Conservation (phyloP, 2,113 vertebrate genomes). For the Entosphenus tridentatus region DNA sequence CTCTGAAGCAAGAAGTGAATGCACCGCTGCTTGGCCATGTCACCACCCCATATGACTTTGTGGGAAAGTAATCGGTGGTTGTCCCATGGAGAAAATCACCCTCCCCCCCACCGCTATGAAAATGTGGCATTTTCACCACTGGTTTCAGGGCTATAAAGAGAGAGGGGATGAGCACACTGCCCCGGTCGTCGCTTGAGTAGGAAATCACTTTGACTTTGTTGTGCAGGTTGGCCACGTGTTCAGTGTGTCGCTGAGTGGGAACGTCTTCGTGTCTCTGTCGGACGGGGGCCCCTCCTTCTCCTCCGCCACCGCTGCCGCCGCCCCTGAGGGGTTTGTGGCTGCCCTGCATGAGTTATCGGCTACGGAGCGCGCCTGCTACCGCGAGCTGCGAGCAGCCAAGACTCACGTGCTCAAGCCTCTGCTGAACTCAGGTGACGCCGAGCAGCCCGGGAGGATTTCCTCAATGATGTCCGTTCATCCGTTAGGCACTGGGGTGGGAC, state of each 20-base stretch:
- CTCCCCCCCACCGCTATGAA: no score
- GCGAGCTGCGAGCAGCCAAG: constrained; percentile 51
- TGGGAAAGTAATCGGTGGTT: no score
- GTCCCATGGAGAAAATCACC: no score
- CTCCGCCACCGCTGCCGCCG: no score
- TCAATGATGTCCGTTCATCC: not conserved
- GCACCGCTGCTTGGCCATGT: no score
- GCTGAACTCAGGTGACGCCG: constrained; percentile 48
- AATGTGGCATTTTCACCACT: no score
- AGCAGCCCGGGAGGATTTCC: not conserved
- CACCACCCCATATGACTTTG: no score
- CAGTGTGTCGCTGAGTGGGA: constrained; percentile 49
- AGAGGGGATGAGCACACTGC: no score
- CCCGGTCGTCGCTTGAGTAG: no score
- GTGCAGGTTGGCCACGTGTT: constrained; percentile 70
- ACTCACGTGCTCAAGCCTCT: constrained; percentile 59
- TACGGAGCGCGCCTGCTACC: constrained; percentile 65
- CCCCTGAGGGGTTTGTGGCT: constrained; percentile 55
- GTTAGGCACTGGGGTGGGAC: no score
- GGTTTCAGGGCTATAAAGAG: no score
- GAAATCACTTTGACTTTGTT: constrained; percentile 9
- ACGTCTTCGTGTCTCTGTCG: constrained; percentile 36
- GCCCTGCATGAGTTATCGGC: constrained; percentile 72
- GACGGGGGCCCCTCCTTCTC: constrained; percentile 35
- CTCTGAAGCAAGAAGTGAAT: no score